These are phyloP conservation scores for Lumbricus terrestris DNA, from an alignment of 2,888 invertebrate species.

Conservation along the genomic window DNA sequence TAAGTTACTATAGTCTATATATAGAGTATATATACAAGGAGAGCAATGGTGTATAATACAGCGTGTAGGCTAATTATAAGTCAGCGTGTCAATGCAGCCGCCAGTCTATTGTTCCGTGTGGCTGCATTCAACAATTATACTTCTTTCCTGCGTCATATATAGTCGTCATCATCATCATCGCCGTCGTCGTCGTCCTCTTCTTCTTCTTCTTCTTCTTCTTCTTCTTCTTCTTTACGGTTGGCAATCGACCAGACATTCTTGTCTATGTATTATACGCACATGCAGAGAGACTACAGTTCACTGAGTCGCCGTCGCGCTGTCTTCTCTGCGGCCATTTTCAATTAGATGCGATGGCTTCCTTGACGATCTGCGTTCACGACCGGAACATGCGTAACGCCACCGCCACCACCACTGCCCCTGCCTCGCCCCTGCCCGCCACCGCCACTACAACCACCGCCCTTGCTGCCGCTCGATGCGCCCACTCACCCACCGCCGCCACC, in stretches of 20 bases:
- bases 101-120: constrained; percentile 3
- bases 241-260: background rate
- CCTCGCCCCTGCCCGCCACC: background rate
- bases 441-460: background rate
- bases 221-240: background rate
- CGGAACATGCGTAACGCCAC: constrained; percentile 3
- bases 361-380: background rate
- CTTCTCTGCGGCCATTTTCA: background rate
- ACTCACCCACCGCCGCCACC: no score
- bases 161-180: background rate
- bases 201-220: no score
- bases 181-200: no score
- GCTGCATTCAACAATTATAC: background rate
- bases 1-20: no score
- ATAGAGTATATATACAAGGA: no score
- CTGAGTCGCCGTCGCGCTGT: background rate
- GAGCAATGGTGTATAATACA: background rate
- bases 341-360: background rate
- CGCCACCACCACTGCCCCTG: no score
- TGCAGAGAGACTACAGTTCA: background rate
- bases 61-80: background rate
- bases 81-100: background rate
- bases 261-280: no score
- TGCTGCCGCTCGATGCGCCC: no score
- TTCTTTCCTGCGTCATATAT: background rate